Base-by-base conservation (phyloP, 2,888 invertebrate species). In the Pediacus dermestoides region DNA sequence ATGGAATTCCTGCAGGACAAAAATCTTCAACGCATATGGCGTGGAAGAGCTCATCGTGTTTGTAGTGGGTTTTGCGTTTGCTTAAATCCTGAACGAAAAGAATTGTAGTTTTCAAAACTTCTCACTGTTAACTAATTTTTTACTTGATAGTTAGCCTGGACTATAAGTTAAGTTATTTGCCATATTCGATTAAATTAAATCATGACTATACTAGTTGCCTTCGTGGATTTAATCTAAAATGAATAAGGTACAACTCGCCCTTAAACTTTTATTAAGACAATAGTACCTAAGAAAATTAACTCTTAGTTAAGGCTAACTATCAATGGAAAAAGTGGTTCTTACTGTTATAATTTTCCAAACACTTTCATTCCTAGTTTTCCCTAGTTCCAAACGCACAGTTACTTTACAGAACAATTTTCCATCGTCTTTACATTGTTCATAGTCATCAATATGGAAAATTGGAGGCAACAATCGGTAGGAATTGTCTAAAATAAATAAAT, bases 341-440 rank as follows among this genome's bases (percentile, higher is more conserved):
- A 51, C 53, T 45, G 46, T 34, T 26, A 53, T 45, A 4, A 45
- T 9, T 25, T 51, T 40, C 58, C 56, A 58, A n/a, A n/a, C n/a
- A n/a, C n/a, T n/a, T n/a, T n/a, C n/a, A n/a, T n/a, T n/a, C n/a
- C n/a, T n/a, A n/a, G n/a, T n/a, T n/a, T n/a, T n/a, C n/a, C n/a
- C n/a, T n/a, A 53, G 52, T 26, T 36, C 37, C 8, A 55, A 39
- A 2, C 40, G 10, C 30, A 55, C 16, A n/a, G 48, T 41, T 2
- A 38, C 25, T 35, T 35, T 49, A 22, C 55, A 55, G 18, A 41
- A 53, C 4, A 42, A 27, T 25, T 52, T 50, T 11, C 35, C 30
- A 16, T 50, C 36, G 4, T 25, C 33, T 26, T 39, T 44, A 23
- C 55, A 55, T 21, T 33, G 37, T 15, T 52, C 46, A 25, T 44